These are phyloP conservation scores for Erpetoichthys calabaricus DNA, from an alignment of 2,797 vertebrate genomes.

Conservation along the genomic window DNA sequence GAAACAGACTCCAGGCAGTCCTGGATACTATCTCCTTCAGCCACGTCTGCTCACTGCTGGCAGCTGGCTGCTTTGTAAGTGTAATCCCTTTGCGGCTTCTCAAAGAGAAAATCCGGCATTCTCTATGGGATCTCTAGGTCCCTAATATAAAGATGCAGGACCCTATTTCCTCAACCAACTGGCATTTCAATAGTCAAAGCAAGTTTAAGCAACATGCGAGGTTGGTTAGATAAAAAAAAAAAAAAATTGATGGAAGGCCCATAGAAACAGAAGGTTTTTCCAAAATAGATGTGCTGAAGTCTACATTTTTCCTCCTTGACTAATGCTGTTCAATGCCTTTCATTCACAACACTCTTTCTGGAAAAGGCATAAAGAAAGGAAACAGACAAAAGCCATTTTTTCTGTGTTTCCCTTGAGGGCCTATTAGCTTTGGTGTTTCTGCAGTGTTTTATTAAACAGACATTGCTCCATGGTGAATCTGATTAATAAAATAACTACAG, in stretches of 20 bases:
- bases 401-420: not conserved
- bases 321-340: constrained; percentile 58
- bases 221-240: constrained; percentile 20
- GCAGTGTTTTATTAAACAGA: not conserved
- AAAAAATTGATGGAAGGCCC: constrained; percentile 32
- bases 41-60: not conserved
- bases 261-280: constrained; percentile 40
- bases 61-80: not conserved
- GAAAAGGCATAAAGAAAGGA: constrained; percentile 24
- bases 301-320: constrained; percentile 24
- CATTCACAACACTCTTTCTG: constrained; percentile 35
- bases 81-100: not conserved
- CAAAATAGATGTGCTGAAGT: constrained; percentile 43
- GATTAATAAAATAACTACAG: not conserved
- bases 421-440: not conserved
- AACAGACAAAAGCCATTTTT: constrained; percentile 24
- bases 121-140: not conserved
- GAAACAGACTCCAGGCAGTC: not conserved
- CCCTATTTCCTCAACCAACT: constrained; percentile 14
- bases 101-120: not conserved
- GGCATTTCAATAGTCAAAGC: constrained; percentile 45
- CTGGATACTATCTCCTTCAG: not conserved
- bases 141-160: not conserved
- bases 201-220: constrained; percentile 38
- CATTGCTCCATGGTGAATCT: not conserved